Base-by-base conservation (phyloP, 1,140 invertebrate genomes). In the Papilio aristodemus region DNA sequence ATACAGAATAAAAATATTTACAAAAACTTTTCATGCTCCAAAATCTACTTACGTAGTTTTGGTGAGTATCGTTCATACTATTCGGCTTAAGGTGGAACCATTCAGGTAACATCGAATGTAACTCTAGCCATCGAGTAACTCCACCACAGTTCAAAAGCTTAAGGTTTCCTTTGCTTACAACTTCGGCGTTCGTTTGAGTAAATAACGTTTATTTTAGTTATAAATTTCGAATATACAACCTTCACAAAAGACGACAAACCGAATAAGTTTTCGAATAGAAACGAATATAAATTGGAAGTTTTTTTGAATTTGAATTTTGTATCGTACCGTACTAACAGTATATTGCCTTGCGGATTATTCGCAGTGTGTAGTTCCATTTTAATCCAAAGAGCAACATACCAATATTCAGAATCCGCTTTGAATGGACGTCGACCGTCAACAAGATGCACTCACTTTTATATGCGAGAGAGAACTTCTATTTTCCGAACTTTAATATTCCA, bases 401-500 rank as follows among this genome's bases (percentile, higher is more conserved):
- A 50, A 66, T 66, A 66, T 46, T 46, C n/a, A 9, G 63, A 66
- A 66, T 66, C 22, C 41, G 25, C 50, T 64, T 64, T 43, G 22
- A 46, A 66, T 46, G 25, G 63, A n/a, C 22, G 63, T 32, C 19
- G 22, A 66, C 38, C 62, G 32, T 59, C 22, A 39, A 43, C 63
- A 50, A 66, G 22, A 66, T 27, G 41, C 37, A 38, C 17, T 63
- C 60, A 66, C 25, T 66, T 66, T 66, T 66, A 46, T 66, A 50
- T 66, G 63, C 39, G 43, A 50, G 43, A 66, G 63, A 66, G 27
- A 66, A 66, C 41, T 66, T 50, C 41, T 50, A 66, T 66, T 66
- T 43, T 41, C 63, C 43, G 25, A 50, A 66, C 36, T 66, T 50
- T 66, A 46, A 66, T 66, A 66, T 66, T 32, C 11, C 63, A 19